A percentile compares a stretch with the other conserved stretches of the same genome.
Conservation (phyloP, 2,113 vertebrate genomes). For the Ciconia maguari region DNA sequence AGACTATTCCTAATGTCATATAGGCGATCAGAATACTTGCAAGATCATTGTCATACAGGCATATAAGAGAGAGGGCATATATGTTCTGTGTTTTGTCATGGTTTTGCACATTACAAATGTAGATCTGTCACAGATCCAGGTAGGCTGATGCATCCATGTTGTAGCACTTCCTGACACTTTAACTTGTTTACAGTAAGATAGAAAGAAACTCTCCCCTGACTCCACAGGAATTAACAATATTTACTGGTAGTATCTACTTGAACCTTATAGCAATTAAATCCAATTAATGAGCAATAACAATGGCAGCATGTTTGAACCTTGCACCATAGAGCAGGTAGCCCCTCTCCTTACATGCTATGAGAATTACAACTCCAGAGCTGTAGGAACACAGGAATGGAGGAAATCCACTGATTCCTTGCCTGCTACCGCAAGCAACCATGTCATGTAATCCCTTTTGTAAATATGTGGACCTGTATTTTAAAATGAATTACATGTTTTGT, state of each 20-base stretch:
- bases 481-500: background rate
- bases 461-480: background rate
- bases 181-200: background rate
- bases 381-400: background rate
- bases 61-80: background rate
- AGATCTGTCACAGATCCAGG: background rate
- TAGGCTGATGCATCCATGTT: background rate
- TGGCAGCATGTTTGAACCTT: background rate
- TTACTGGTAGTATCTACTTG: conserved; percentile 4
- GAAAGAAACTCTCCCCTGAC: background rate
- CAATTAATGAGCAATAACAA: conserved; percentile 8
- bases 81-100: background rate
- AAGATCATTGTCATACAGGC: background rate
- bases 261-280: conserved; percentile 9
- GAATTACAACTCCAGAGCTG: background rate
- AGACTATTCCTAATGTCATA: background rate
- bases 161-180: background rate
- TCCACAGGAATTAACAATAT: background rate
- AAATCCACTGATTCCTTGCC: background rate
- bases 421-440: background rate
- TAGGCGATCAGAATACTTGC: background rate
- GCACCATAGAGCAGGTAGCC: background rate
- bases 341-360: background rate
- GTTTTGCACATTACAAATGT: background rate
- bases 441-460: background rate